Evolutionary conservation across 1,140 invertebrate species (phyloP).

Genomic region (Pseudachorutes palmiensis): DNA sequence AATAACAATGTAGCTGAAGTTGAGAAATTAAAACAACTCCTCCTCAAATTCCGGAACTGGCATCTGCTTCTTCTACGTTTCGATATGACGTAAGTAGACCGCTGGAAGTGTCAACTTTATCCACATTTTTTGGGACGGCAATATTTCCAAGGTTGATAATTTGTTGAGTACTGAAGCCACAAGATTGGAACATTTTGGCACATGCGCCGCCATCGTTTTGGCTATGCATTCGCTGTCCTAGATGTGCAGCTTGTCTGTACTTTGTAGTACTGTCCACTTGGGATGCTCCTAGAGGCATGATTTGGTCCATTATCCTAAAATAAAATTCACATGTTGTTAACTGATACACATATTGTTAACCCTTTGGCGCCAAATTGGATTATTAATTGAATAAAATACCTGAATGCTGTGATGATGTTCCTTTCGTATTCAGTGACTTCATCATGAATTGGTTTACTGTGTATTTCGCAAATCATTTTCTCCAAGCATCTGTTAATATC

Average conservation of each 20-base stretch:
- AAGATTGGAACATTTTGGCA: not conserved
- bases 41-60: not conserved
- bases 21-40: not conserved
- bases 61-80: conserved; percentile 2
- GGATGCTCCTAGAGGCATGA: not conserved
- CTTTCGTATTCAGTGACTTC: not conserved
- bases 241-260: not conserved
- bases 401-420: conserved; percentile 2
- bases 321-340: not conserved
- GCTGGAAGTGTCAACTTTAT: not conserved
- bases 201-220: not conserved
- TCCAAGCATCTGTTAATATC: conserved; percentile 4
- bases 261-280: not conserved
- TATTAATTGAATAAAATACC: not conserved
- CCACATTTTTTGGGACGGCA: not conserved
- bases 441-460: not conserved
- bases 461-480: conserved; percentile 6
- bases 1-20: not conserved
- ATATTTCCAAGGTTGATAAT: conserved; percentile 7
- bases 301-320: not conserved
- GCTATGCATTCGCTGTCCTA: not conserved
- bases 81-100: not conserved
- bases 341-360: not conserved
- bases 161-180: conserved; percentile 6
- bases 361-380: not conserved